Evolutionary conservation across 2,797 vertebrate species (phyloP), one percentile per base, ranked within the genome.

Genomic region (Meda fulgida): DNA sequence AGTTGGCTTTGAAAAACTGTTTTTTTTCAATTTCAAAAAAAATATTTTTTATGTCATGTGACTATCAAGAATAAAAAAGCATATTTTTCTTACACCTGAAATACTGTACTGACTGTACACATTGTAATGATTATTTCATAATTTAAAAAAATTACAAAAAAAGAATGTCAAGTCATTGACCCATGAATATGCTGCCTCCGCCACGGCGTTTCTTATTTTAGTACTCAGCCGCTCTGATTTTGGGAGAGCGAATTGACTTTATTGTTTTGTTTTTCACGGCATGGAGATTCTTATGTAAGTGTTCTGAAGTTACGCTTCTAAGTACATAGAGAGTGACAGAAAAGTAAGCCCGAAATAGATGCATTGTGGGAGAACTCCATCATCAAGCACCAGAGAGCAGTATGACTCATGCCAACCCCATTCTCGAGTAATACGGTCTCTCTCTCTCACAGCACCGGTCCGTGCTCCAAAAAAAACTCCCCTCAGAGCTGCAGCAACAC

Each of bases 351-450:
- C 34, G n/a, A 86, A 76, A 84, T 55, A 71, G 76, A 75, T 66
- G 78, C 58, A 75, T 75, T 80, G 78, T 79, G 51, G 82, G 67
- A 60, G 83, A 85, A 72, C 77, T 80, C 51, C 26, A 60, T 7
- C 79, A 86, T 87, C 67, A 81, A 85, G 80, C 34, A 84, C 34
- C 78, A 86, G 69, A 70, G 38, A 63, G 85, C 71, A 16, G 60
- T 58, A 88, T 89, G 89, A 88, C 60, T 89, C 89, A 89, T 78
- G 76, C 78, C 70, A 71, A 84, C 72, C 83, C 83, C 58, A 86
- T 89, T 85, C 76, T 88, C 75, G 38, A 77, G 77, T 63, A 63
- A 88, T 73, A 63, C 51, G 43, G 55, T 36, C 79, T 66, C 46
- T 80, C 72, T 43, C 29, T 55, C 26, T 34, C 63, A 9, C 46